Conservation (phyloP, 2,113 vertebrate genomes). For the Eulemur rufifrons region DNA sequence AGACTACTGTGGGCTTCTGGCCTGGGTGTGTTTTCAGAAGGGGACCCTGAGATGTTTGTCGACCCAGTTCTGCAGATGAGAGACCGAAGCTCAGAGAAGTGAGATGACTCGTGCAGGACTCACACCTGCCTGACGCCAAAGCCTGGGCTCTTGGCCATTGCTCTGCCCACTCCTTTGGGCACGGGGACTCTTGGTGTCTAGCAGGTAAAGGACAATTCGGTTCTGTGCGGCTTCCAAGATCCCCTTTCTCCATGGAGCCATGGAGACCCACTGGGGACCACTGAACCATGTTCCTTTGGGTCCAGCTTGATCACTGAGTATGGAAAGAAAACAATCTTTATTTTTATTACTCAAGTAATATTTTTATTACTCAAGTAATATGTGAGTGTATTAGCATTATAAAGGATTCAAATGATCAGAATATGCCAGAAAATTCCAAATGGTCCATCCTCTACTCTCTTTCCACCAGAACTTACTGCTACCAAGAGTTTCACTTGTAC, state of each 20-base stretch:
- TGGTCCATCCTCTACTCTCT: not conserved
- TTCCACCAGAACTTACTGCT: not conserved
- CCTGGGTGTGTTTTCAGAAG: not conserved
- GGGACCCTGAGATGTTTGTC: too few species aligned
- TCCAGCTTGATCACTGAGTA: not conserved
- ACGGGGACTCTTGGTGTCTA: not conserved
- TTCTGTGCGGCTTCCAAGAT: not conserved
- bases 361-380: not conserved
- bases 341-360: not conserved
- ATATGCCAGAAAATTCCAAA: not conserved
- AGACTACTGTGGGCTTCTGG: accelerated
- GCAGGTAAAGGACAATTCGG: not conserved
- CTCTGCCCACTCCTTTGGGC: accelerated
- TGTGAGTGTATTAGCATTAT: not conserved
- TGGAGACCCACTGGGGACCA: not conserved
- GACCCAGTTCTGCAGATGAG: accelerated
- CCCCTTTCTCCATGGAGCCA: not conserved
- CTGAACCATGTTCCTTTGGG: not conserved
- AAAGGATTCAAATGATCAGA: not conserved
- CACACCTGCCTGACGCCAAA: not conserved
- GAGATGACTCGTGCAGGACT: not conserved
- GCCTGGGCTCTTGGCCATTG: not conserved
- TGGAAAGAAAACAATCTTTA: not conserved
- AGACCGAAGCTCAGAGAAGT: not conserved
- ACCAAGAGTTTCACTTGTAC: not conserved